A percentile compares a stretch with the other conserved stretches of the same genome.
These are phyloP conservation scores for Calephelis nemesis DNA, from an alignment of 1,140 invertebrate genomes.

Conservation along the genomic window DNA sequence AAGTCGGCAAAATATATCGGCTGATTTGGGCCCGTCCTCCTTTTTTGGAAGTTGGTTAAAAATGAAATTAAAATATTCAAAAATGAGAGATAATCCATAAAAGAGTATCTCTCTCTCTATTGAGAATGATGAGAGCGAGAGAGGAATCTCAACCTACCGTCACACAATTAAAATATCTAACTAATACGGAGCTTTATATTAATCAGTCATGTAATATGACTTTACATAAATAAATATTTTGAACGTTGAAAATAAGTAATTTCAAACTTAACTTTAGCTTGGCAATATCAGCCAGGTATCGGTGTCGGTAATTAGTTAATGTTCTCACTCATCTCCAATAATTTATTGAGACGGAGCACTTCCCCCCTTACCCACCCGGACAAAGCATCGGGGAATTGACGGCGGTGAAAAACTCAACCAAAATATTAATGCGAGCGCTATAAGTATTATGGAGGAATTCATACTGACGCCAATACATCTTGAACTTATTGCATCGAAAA, in stretches of 20 bases:
- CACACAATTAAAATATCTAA: too few relatives aligned
- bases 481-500: not conserved
- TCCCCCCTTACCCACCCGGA: slow-evolving; percentile 39
- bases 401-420: slow-evolving; percentile 75
- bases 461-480: not conserved
- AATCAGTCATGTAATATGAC: too few relatives aligned
- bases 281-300: slow-evolving; percentile 51
- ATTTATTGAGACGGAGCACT: slow-evolving; percentile 75
- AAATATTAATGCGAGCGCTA: slow-evolving; percentile 75
- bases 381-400: slow-evolving; percentile 59
- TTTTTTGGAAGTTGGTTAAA: too few relatives aligned
- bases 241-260: not conserved
- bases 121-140: too few relatives aligned
- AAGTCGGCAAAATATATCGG: too few relatives aligned
- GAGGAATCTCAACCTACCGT: too few relatives aligned
- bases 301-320: slow-evolving; percentile 76
- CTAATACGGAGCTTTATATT: too few relatives aligned
- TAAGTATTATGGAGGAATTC: slow-evolving; percentile 51
- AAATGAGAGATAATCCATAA: too few relatives aligned
- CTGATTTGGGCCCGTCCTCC: too few relatives aligned
- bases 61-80: too few relatives aligned
- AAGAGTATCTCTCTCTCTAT: too few relatives aligned
- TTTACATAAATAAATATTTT: too few relatives aligned
- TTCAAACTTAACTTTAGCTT: not conserved
- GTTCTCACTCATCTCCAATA: slow-evolving; percentile 71